Percentiles rank a stretch among this genome's conserved stretches.
Evolutionary conservation across 1,140 invertebrate genomes (phyloP).

Genomic region (Pogonognathellus flavescens): DNA sequence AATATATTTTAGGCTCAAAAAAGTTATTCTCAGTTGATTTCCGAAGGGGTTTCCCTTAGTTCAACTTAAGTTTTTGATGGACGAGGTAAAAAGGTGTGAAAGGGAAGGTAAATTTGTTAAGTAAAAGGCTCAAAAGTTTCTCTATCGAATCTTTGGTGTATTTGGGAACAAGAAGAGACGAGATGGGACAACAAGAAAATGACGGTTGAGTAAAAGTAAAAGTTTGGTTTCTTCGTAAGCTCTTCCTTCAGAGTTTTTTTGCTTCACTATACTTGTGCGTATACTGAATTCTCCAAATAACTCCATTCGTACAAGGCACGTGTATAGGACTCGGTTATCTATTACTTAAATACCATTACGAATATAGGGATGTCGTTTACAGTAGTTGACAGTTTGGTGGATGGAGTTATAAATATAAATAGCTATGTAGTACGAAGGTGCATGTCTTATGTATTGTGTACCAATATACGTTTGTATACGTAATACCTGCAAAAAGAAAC

Average conservation of each 20-base stretch:
- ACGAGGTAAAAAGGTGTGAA: slow-evolving; percentile 36
- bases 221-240: not conserved
- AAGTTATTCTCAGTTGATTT: slow-evolving; percentile 33
- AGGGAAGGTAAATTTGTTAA: slow-evolving; percentile 30
- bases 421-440: too few relatives aligned
- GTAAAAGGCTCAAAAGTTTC: slow-evolving; percentile 36
- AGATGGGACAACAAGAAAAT: slow-evolving; percentile 4
- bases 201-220: slow-evolving; percentile 8
- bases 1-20: slow-evolving; percentile 15
- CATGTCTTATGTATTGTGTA: too few relatives aligned
- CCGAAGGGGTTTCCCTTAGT: slow-evolving; percentile 5
- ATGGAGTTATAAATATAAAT: too few relatives aligned
- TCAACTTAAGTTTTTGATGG: slow-evolving; percentile 31
- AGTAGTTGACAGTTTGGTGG: too few relatives aligned
- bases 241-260: too few relatives aligned
- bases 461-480: not conserved
- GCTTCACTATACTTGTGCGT: too few relatives aligned
- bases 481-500: not conserved
- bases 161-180: not conserved
- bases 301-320: too few relatives aligned
- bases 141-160: not conserved
- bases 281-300: too few relatives aligned
- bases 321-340: too few relatives aligned
- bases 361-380: too few relatives aligned
- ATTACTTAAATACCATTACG: too few relatives aligned